Base-by-base conservation (phyloP, 2,888 invertebrate genomes). In the Leptinotarsa tumamoca region DNA sequence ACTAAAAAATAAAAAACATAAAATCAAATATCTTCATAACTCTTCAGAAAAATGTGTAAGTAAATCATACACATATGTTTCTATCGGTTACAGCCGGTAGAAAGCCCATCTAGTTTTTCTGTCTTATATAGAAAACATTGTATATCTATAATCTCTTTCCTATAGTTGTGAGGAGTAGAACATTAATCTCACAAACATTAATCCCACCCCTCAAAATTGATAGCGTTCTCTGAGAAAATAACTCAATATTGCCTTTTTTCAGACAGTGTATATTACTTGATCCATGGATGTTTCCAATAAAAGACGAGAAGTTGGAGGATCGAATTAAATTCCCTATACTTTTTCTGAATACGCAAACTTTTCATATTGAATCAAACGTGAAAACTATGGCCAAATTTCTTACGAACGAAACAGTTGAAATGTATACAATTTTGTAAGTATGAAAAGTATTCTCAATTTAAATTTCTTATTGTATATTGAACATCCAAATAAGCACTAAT, bases 261-360 rank as follows among this genome's bases (percentile, higher is more conserved):
- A 90, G 91, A 78, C 85, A 87, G 74, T 91, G 90, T 15, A 87
- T 92, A 15, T 88, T 91, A 49, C 81, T 92, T 61, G 92, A 92
- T 85, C 90, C 91, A 0, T 92, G 92, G 92, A 91, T 92, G 90
- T 91, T 90, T 83, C 90, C 92, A 1, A 85, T 92, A 50, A 90
- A 90, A 84, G 87, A 89, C 70, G 88, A 89, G 50, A 78, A 87
- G 10, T 83, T 90, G 49, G 83, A 85, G n/a, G 85, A 86, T 67
- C 56, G 72, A 33, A 43, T 78, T 17, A 81, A 86, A 14, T 90
- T 91, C 81, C 91, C 91, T 0, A 84, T 91, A 68, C 80, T 91
- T 27, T 91, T 91, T 83, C 87, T 92, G 72, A 92, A 92, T 83
- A 90, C 91, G 4, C 90, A 91, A 80, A 90, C 90, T 17, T 92